These are phyloP conservation scores for Heteropelma amictum DNA, from an alignment of 2,888 invertebrate genomes.

Conservation along the genomic window DNA sequence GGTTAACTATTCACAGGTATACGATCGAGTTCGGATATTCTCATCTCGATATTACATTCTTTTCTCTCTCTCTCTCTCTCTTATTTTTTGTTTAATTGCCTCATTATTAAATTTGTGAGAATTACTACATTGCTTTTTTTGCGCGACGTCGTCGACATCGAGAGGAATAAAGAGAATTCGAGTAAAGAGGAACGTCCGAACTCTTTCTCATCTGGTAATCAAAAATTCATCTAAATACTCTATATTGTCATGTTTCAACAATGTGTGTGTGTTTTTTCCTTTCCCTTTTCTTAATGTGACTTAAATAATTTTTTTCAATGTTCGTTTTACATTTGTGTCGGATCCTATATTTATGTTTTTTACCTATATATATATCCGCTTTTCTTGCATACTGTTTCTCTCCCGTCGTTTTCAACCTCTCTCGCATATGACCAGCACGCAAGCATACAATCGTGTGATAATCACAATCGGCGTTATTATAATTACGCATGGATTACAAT, in stretches of 20 bases:
- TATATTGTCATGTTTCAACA: constrained; percentile 59
- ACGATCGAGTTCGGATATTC: constrained; percentile 52
- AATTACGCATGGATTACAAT: constrained; percentile 39
- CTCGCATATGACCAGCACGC: constrained; percentile 40
- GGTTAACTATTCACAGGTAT: constrained; percentile 53
- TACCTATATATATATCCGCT: constrained; percentile 9
- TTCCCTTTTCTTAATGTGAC: constrained; percentile 28
- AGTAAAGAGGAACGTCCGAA: constrained; percentile 48
- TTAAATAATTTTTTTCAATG: constrained; percentile 40
- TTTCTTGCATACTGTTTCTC: constrained; percentile 27
- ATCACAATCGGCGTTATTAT: constrained; percentile 53
- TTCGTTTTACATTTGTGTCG: constrained; percentile 50
- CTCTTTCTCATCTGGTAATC: constrained; percentile 47
- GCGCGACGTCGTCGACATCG: background rate
- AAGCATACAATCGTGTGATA: constrained; percentile 51
- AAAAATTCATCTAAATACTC: constrained; percentile 55
- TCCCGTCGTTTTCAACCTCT: constrained; percentile 9
- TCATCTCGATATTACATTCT: constrained; percentile 26
- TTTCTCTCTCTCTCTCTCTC: background rate
- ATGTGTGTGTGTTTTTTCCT: constrained; percentile 42
- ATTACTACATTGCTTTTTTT: background rate
- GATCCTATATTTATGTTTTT: constrained; percentile 23
- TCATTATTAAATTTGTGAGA: background rate
- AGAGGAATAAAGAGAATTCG: too few relatives aligned
- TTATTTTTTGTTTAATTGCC: background rate